phyloP scores from a whole-genome alignment of 92 coral and sea anemone genomes.

The Galaxea fascicularis region DNA sequence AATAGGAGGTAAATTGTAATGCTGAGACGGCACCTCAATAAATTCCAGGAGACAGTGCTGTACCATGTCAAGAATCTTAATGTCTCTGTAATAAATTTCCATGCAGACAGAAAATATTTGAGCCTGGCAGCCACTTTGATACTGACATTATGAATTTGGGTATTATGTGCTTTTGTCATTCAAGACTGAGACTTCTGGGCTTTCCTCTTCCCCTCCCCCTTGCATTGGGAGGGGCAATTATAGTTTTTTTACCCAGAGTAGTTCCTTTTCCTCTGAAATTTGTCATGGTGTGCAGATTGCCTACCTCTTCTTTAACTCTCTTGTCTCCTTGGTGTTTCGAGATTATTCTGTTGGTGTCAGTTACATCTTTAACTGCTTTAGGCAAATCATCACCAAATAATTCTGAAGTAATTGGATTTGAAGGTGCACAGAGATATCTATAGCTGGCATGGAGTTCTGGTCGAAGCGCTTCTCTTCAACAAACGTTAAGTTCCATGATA shows the following conservation, averaged over 20 bases:
- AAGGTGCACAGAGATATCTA: conserved; percentile 62
- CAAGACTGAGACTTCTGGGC: conserved; percentile 2
- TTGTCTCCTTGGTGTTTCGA: conserved; percentile 20
- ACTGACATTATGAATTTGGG: background rate
- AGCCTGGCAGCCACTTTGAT: conserved; percentile 21
- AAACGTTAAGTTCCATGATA: conserved; percentile 50
- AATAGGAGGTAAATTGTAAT: conserved; percentile 1
- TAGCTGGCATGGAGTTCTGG: conserved; percentile 61
- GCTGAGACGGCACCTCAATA: conserved; percentile 5
- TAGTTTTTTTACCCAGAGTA: conserved; percentile 23
- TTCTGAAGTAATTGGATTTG: conserved; percentile 64
- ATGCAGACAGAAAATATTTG: conserved; percentile 23
- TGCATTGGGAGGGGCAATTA: background rate
- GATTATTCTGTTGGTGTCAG: conserved; percentile 49
- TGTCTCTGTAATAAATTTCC: conserved; percentile 6
- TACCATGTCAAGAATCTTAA: conserved; percentile 23
- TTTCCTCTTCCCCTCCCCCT: conserved; percentile 9
- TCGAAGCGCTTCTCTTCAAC: conserved; percentile 46
- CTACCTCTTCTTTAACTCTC: conserved; percentile 11
- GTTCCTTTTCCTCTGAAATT: conserved; percentile 7
- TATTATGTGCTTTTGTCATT: background rate
- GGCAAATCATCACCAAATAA: conserved; percentile 71
- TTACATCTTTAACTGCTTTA: conserved; percentile 55
- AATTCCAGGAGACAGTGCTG: conserved; percentile 4
- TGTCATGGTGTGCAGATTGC: background rate